phyloP scores from a whole-genome alignment of 2,888 invertebrate genomes.

The Polylopha cassiicola region DNA sequence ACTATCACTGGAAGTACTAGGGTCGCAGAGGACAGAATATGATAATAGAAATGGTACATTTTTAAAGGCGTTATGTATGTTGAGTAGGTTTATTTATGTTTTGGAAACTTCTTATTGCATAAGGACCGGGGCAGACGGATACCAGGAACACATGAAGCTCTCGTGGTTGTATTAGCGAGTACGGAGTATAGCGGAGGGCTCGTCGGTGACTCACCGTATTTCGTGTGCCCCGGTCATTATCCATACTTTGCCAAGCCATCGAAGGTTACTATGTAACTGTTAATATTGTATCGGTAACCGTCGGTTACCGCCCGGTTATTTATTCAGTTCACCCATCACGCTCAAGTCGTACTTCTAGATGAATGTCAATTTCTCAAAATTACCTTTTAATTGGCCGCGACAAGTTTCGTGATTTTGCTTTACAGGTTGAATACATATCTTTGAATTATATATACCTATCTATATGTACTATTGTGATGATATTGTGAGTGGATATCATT shows the following conservation, averaged over 20 bases:
- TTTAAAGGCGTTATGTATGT: slow-evolving; percentile 62
- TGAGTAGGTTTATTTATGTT: slow-evolving; percentile 44
- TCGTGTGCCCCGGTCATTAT: slow-evolving; percentile 4
- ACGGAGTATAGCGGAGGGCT: too few species aligned
- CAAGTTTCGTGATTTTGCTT: slow-evolving; percentile 56
- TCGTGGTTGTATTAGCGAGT: too few species aligned
- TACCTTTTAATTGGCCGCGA: slow-evolving; percentile 43
- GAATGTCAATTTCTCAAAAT: slow-evolving; percentile 62
- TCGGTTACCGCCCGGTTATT: slow-evolving; percentile 52
- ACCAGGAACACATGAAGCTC: background rate
- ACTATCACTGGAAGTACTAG: slow-evolving; percentile 68
- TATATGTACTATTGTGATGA: slow-evolving; percentile 49
- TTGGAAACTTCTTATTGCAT: slow-evolving; percentile 19
- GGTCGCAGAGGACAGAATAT: slow-evolving; percentile 51
- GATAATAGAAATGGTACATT: slow-evolving; percentile 49
- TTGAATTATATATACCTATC: slow-evolving; percentile 63
- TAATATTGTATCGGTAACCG: slow-evolving; percentile 41
- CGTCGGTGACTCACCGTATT: background rate
- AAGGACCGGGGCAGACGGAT: slow-evolving; percentile 3
- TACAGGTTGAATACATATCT: slow-evolving; percentile 75
- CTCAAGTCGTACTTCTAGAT: slow-evolving; percentile 64
- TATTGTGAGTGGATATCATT: slow-evolving; percentile 53
- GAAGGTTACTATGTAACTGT: slow-evolving; percentile 33
- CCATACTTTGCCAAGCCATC: slow-evolving; percentile 27
- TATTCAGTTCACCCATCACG: slow-evolving; percentile 41